Evolutionary conservation across 2,113 vertebrate genomes (phyloP), one percentile per base, ranked within the genome.

Genomic region (Strix aluco): DNA sequence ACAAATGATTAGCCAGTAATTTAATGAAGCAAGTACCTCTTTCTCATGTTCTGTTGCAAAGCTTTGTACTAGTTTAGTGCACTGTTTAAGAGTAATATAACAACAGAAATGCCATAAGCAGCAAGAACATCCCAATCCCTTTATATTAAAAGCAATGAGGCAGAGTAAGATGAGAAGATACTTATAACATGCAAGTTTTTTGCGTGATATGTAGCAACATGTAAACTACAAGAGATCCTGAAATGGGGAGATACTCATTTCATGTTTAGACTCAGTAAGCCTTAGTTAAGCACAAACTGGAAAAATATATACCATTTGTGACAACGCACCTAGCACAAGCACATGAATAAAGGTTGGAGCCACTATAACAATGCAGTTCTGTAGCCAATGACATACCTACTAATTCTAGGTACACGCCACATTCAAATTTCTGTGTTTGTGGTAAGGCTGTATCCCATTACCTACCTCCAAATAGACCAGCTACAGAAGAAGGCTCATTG

Each of bases 381-480:
- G 52, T 66, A 89, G 94, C 67, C 81, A 92, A 32, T 10, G 81
- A 40, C 51, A 51, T 17, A 80, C 63, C 86, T 74, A 54, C 65
- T 72, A 54, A n/a, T 19, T 92, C 94, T 85, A 92, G 36, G 44
- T 61, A 94, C 79, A 77, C 10, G 63, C 42, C 49, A 93, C 86
- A 80, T 44, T 73, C 30, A 44, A 6, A 72, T 13, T 21, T 20
- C n/a, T 34, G 38, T 66, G 66, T 58, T 36, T 40, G 77, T 46
- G 74, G 49, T 18, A 21, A n/a, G 70, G 85, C 91, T 65, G 15
- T 2, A 71, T 32, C 88, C 54, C 51, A 3, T 96, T 94, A 99
- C 98, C 97, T 98, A 99, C 98, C 98, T 99, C 98, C 98, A 97
- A 99, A 99, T 97, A 99, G 98, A 98, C 98, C 98, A 98, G 98